These are phyloP conservation scores for Polyboroides typus DNA, from an alignment of 2,797 vertebrate genomes.

Conservation along the genomic window DNA sequence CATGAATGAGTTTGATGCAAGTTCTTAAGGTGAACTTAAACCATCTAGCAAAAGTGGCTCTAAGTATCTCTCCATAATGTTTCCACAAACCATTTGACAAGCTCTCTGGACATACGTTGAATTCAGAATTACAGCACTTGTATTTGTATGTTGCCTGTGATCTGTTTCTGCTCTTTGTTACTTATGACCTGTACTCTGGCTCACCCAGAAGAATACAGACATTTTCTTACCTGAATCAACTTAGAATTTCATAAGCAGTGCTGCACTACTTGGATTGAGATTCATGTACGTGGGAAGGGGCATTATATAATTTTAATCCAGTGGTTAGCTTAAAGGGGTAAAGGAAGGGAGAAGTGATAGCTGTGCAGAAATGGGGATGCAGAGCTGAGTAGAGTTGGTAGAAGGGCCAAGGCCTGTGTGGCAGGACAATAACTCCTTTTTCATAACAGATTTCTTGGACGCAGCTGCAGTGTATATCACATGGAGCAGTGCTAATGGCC, in stretches of 20 bases:
- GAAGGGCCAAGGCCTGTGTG: neutral
- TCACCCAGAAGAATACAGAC: neutral
- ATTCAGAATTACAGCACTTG: neutral
- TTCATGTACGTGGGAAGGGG: neutral
- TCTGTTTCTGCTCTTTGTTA: neutral
- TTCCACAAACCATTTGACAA: neutral
- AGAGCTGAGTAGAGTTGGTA: neutral
- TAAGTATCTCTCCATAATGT: neutral
- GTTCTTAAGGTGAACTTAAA: neutral
- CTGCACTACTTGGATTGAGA: neutral
- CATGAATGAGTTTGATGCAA: neutral
- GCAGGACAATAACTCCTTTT: neutral
- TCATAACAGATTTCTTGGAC: neutral
- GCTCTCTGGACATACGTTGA: neutral
- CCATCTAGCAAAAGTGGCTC: neutral
- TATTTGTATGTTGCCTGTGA: neutral
- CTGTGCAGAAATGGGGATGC: neutral
- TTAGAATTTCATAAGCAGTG: neutral
- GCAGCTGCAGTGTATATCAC: neutral
- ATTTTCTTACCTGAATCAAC: neutral
- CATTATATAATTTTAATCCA: neutral
- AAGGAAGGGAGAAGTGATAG: neutral
- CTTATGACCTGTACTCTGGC: neutral
- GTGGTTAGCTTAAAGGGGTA: neutral
- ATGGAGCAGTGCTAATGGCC: neutral